phyloP scores from a whole-genome alignment of 2,113 vertebrate species.

The Phocoena sinus region DNA sequence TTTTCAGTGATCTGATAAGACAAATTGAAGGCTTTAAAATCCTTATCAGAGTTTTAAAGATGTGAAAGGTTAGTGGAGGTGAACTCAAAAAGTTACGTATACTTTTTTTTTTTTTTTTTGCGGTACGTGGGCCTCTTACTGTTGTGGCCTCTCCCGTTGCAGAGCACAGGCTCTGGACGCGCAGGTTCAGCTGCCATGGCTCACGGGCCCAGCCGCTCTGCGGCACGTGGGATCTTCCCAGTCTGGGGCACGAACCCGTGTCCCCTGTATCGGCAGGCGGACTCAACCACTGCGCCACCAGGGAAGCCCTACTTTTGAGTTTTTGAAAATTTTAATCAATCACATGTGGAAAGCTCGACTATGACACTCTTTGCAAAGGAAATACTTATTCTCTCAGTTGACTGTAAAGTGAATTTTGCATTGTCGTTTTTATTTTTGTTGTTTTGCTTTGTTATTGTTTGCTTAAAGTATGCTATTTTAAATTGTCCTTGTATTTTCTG shows the following conservation, averaged over 20 bases:
- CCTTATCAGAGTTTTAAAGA: neutral
- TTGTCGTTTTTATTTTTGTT: neutral
- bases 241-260: too few species aligned
- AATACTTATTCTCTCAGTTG: neutral
- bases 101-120: neutral
- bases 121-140: too few species aligned
- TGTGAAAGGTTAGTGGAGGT: neutral
- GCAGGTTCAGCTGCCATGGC: too few species aligned
- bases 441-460: neutral
- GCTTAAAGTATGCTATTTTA: neutral
- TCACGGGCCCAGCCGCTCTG: too few species aligned
- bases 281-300: too few species aligned
- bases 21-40: neutral
- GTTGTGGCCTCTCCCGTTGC: too few species aligned
- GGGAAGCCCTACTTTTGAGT: neutral
- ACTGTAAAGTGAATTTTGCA: neutral
- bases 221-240: too few species aligned
- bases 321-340: neutral
- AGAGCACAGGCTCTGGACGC: too few species aligned
- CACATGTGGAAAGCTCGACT: neutral
- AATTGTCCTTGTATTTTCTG: neutral
- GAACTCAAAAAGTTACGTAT: neutral
- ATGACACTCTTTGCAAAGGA: neutral
- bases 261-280: too few species aligned
- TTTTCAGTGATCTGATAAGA: neutral